Base-by-base conservation (phyloP, 2,113 vertebrate genomes). In the Cephalopholis sonnerati region DNA sequence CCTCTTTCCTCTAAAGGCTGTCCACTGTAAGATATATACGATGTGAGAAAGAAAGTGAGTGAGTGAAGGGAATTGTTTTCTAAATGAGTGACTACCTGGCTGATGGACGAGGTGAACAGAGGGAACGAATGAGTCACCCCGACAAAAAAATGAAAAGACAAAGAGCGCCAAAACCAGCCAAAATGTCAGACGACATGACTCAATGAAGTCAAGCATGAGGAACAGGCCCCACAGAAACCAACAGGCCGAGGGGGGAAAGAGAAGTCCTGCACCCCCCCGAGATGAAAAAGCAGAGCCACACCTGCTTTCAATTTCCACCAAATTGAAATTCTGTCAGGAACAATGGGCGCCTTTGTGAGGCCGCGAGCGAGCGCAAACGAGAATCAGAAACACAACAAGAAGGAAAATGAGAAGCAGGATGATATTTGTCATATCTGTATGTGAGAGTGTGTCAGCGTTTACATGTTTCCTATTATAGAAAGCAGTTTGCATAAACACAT, bases 251-350 rank as follows among this genome's bases (percentile, higher is more conserved):
- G 9, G 16, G 29, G 57, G 61, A 59, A 18, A 24, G 44, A 66
- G 64, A 74, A 44, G 77, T 59, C 59, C 66, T n/a, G 59, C 53
- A 32, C 46, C 16, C 61, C 2, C 72, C 58, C 20, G 20, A 77
- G 79, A 92, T 73, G 85, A 87, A 90, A 86, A 69, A 66, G 77
- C 80, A 29, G 57, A 73, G 77, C 85, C 81, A 91, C 94, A 94
- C 93, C 94, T 94, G 94, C 89, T 93, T 94, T 89, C 92, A 91
- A 93, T 95, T 94, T 93, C 76, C 81, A 80, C 82, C 84, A 77
- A 91, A 91, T 87, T 91, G 84, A 88, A 89, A 91, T 90, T 82
- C 87, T 77, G 86, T 79, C 74, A 62, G 77, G 79, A 92, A 95
- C 92, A 94, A 94, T 92, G 89, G 85, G n/a, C 0, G 74, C 79